Evolutionary conservation across 30 jellyfish, hydroid and myxozoan genomes (phyloP).

Genomic region (Calvadosia cruxmelitensis): DNA sequence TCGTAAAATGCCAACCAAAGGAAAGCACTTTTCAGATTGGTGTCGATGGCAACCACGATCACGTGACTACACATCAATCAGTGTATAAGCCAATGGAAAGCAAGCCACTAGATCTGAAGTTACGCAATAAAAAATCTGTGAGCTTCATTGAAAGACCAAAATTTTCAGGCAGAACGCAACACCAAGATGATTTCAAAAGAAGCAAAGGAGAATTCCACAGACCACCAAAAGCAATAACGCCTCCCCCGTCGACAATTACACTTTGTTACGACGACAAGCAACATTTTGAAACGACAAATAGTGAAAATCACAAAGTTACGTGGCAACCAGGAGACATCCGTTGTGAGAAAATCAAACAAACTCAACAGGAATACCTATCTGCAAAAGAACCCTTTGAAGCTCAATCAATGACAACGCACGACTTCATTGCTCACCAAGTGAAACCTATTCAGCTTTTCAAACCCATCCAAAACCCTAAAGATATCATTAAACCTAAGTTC

Average conservation of each 20-base stretch:
- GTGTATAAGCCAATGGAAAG: slow-evolving; percentile 7
- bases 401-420: slow-evolving; percentile 41
- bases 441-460: slow-evolving; percentile 17
- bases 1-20: slow-evolving; percentile 24
- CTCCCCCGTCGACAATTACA: slow-evolving; percentile 54
- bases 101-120: neutral
- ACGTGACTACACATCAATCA: slow-evolving; percentile 33
- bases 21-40: slow-evolving; percentile 47
- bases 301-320: slow-evolving; percentile 13
- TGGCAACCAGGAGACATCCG: slow-evolving; percentile 27
- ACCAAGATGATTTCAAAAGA: slow-evolving; percentile 43
- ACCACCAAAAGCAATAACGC: slow-evolving; percentile 36
- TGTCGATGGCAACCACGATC: slow-evolving; percentile 28
- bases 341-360: slow-evolving; percentile 17
- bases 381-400: slow-evolving; percentile 52
- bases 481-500: slow-evolving; percentile 20
- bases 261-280: slow-evolving; percentile 24
- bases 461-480: slow-evolving; percentile 29
- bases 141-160: slow-evolving; percentile 31
- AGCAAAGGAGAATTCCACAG: slow-evolving; percentile 30
- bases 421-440: slow-evolving; percentile 24
- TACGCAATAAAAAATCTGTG: no score
- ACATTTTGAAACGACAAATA: slow-evolving; percentile 42
- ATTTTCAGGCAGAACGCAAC: slow-evolving; percentile 50
- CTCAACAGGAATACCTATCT: slow-evolving; percentile 32